phyloP scores from a whole-genome alignment of 2,113 vertebrate genomes.

The Oryzias javanicus region DNA sequence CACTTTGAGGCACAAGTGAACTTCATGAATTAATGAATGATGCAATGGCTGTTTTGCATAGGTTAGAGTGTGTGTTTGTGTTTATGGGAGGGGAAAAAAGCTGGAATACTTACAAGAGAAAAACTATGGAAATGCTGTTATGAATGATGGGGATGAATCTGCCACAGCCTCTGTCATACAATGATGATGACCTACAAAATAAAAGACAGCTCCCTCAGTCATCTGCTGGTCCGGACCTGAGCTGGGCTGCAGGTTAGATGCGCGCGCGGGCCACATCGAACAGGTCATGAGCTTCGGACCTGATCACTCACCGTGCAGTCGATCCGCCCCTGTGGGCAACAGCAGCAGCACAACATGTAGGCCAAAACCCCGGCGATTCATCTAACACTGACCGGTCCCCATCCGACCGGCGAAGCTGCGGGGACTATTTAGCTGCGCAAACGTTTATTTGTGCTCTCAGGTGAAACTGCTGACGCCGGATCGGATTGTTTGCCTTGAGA shows the following conservation, averaged over 20 bases:
- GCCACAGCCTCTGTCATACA: constrained; percentile 91
- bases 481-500: constrained; percentile 34
- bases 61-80: constrained; percentile 12
- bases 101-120: constrained; percentile 84
- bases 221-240: constrained; percentile 33
- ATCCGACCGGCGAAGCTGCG: constrained; percentile 20
- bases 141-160: constrained; percentile 86
- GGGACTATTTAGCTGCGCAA: constrained; percentile 25
- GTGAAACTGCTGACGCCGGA: constrained; percentile 67
- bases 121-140: constrained; percentile 85
- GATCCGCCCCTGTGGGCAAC: constrained; percentile 4
- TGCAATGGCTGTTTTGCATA: not conserved
- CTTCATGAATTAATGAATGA: constrained; percentile 58
- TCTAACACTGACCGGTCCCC: constrained; percentile 13
- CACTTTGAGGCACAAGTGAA: no score
- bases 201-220: constrained; percentile 88
- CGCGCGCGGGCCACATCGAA: no score
- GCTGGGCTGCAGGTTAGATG: no score
- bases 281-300: no score
- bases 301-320: no score
- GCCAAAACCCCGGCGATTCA: constrained; percentile 41
- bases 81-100: constrained; percentile 40
- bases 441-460: not conserved
- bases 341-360: constrained; percentile 44
- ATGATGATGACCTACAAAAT: constrained; percentile 96